Percentiles rank a stretch among this genome's conserved stretches.
These are phyloP conservation scores for Lepidocyrtinus sp. DNA, from an alignment of 2,888 invertebrate species.

Conservation along the genomic window DNA sequence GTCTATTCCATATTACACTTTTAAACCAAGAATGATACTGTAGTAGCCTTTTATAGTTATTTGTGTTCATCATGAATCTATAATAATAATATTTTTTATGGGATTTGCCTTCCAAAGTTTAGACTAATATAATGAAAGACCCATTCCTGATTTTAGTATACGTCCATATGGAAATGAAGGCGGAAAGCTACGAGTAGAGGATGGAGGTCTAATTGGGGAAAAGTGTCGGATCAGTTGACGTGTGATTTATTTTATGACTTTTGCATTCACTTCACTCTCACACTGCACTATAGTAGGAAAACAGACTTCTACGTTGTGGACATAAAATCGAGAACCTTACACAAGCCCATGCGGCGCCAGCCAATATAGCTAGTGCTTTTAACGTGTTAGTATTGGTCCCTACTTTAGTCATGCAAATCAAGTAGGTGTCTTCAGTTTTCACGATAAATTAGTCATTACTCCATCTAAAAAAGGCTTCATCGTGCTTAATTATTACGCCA, in stretches of 20 bases:
- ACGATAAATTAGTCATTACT: constrained; percentile 6
- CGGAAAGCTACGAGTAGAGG: background rate
- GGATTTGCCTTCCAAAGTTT: background rate
- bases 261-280: constrained; percentile 31
- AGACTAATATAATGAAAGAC: background rate
- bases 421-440: background rate
- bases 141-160: too few relatives aligned
- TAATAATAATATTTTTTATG: constrained; percentile 43
- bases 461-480: background rate
- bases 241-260: constrained; percentile 65
- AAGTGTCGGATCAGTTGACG: constrained; percentile 60
- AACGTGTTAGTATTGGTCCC: background rate
- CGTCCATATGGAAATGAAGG: background rate
- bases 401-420: background rate
- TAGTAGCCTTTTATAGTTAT: constrained; percentile 8
- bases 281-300: background rate
- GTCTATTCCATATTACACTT: background rate
- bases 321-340: too few relatives aligned
- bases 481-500: too few relatives aligned
- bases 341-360: too few relatives aligned
- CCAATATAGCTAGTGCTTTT: background rate
- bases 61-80: constrained; percentile 40
- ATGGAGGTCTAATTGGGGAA: constrained; percentile 58
- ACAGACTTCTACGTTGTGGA: background rate
- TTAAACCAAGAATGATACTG: background rate